phyloP scores from a whole-genome alignment of 2,888 invertebrate species.

The Heterodera filipjevi region DNA sequence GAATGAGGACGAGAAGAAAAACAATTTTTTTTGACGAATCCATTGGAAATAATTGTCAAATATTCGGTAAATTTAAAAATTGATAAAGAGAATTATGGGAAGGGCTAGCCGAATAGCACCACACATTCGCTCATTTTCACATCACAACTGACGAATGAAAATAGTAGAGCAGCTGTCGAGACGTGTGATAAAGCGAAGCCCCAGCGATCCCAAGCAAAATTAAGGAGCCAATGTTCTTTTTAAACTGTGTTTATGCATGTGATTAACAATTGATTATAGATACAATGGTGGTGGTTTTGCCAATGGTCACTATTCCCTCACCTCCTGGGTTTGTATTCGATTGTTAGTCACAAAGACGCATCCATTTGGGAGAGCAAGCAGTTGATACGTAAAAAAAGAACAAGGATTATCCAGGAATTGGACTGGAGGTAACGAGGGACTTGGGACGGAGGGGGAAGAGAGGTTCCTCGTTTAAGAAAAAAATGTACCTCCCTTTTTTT shows the following conservation, averaged over 20 bases:
- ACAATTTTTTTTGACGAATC: not conserved
- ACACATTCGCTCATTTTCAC: not conserved
- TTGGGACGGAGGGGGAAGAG: too few relatives aligned
- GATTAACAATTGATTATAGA: not conserved
- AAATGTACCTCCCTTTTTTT: too few relatives aligned
- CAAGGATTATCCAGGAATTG: too few relatives aligned
- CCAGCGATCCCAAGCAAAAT: not conserved
- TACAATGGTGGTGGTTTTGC: too few relatives aligned
- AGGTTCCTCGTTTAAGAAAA: too few relatives aligned
- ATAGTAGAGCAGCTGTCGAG: not conserved
- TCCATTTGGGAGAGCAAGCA: too few relatives aligned
- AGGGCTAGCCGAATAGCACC: not conserved
- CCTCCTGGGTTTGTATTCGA: too few relatives aligned
- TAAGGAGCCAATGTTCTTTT: not conserved
- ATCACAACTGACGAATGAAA: not conserved
- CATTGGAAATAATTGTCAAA: not conserved
- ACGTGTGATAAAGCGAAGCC: not conserved
- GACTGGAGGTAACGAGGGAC: too few relatives aligned
- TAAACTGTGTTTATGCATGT: not conserved
- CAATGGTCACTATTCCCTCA: too few relatives aligned
- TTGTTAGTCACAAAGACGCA: too few relatives aligned
- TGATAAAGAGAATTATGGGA: not conserved
- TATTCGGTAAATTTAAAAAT: not conserved
- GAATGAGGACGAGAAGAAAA: not conserved
- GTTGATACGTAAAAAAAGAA: too few relatives aligned